Evolutionary conservation across 1,140 invertebrate genomes (phyloP).

Genomic region (Hirudo medicinalis): DNA sequence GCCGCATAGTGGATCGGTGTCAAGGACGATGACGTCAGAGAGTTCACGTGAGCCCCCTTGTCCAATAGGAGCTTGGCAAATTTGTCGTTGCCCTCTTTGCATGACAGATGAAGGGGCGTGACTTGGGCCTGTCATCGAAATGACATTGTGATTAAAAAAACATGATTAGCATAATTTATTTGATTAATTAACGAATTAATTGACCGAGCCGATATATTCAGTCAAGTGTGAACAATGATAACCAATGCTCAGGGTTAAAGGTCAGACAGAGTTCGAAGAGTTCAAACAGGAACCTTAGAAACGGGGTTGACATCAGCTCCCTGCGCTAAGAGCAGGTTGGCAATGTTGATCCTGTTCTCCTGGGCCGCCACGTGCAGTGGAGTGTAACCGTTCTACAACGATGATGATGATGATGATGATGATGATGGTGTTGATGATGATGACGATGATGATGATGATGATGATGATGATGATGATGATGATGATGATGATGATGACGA

Average conservation of each 20-base stretch:
- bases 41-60: slow-evolving; percentile 23
- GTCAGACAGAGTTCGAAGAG: no score
- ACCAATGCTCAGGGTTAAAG: no score
- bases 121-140: background rate
- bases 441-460: background rate
- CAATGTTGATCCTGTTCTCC: slow-evolving; percentile 63
- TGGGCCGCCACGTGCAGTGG: slow-evolving; percentile 86
- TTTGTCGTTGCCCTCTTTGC: slow-evolving; percentile 11
- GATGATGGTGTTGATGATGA: background rate
- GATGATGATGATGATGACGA: background rate
- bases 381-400: slow-evolving; percentile 78
- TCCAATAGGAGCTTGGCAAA: slow-evolving; percentile 13
- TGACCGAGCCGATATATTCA: no score
- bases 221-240: no score
- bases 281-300: slow-evolving; percentile 9
- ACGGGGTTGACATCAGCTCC: slow-evolving; percentile 8
- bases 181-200: background rate
- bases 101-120: slow-evolving; percentile 13
- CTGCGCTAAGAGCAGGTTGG: slow-evolving; percentile 80
- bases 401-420: background rate
- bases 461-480: background rate
- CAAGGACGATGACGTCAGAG: background rate
- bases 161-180: background rate
- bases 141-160: background rate
- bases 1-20: slow-evolving; percentile 14